Conservation (phyloP, 64 coral and sea anemone species). For the Actinia equina region DNA sequence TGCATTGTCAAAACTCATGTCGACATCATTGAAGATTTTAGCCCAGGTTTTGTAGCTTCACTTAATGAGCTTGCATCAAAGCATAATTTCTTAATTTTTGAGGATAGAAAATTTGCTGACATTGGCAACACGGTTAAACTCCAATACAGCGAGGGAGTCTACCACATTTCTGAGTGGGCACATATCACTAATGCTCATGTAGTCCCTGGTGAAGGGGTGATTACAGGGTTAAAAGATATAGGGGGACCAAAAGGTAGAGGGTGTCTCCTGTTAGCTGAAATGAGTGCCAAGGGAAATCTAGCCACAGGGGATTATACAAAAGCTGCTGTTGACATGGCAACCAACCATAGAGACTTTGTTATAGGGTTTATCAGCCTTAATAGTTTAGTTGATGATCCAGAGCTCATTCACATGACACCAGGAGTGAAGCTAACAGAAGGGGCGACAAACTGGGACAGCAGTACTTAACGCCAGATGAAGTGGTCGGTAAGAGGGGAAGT, state of each 20-base stretch:
- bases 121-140: slow-evolving; percentile 98
- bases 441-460: slow-evolving; percentile 84
- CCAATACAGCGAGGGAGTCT: slow-evolving; percentile 80
- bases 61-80: slow-evolving; percentile 68
- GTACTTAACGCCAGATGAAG: slow-evolving; percentile 84
- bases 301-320: slow-evolving; percentile 81
- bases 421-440: slow-evolving; percentile 75
- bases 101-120: slow-evolving; percentile 99
- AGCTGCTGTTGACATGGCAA: slow-evolving; percentile 84
- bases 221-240: slow-evolving; percentile 88
- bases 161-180: slow-evolving; percentile 84
- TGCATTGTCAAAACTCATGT: slow-evolving; percentile 94
- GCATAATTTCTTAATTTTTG: slow-evolving; percentile 88
- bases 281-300: slow-evolving; percentile 87
- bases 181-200: slow-evolving; percentile 84
- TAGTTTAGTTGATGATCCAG: slow-evolving; percentile 56
- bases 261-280: slow-evolving; percentile 88
- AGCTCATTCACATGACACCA: slow-evolving; percentile 95
- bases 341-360: slow-evolving; percentile 89
- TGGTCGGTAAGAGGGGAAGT: slow-evolving; percentile 67
- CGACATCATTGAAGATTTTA: slow-evolving; percentile 98
- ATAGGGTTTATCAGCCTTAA: slow-evolving; percentile 87
- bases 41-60: slow-evolving; percentile 41
- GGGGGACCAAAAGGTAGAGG: slow-evolving; percentile 59
- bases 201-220: slow-evolving; percentile 85